Evolutionary conservation across 1,140 invertebrate genomes (phyloP).

Genomic region (Proctacanthus coquilletti): DNA sequence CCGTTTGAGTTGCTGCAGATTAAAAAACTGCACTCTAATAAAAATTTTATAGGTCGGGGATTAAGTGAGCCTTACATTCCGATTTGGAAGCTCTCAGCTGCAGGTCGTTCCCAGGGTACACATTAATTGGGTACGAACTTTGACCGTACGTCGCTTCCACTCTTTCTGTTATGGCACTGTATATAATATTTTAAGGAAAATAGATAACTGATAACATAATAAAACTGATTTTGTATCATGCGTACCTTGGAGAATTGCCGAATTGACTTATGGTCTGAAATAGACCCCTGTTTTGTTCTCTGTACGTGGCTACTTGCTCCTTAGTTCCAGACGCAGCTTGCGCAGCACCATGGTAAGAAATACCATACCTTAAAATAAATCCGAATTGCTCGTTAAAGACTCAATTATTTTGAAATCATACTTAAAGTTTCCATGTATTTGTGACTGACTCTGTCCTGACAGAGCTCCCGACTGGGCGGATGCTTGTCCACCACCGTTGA

Average conservation of each 20-base stretch:
- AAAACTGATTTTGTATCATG: no score
- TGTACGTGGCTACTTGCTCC: constrained; percentile 31
- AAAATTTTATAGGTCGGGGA: no score
- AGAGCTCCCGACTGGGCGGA: constrained; percentile 56
- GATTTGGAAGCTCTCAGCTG: constrained; percentile 20
- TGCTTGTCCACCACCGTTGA: constrained; percentile 55
- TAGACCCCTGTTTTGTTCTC: constrained; percentile 28
- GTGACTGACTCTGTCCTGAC: constrained; percentile 61
- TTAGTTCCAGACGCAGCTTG: constrained; percentile 59
- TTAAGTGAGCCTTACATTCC: constrained; percentile 12
- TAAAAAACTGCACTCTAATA: no score
- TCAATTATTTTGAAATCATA: constrained; percentile 3
- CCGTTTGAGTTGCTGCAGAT: constrained; percentile 5
- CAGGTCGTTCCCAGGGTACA: constrained; percentile 23
- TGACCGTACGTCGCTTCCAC: constrained; percentile 22
- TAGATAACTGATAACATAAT: no score
- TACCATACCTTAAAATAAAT: constrained; percentile 39
- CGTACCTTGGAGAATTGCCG: constrained; percentile 6
- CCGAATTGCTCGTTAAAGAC: background rate
- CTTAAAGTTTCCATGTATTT: constrained; percentile 57
- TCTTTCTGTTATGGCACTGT: constrained; percentile 19
- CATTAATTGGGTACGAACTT: constrained; percentile 14
- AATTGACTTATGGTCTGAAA: constrained; percentile 30
- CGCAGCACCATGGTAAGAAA: constrained; percentile 62
- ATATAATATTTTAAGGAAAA: background rate